Percentiles rank a stretch among this genome's conserved stretches.
These are phyloP conservation scores for Drosophila oshimai DNA, from an alignment of 1,140 invertebrate genomes.

Conservation along the genomic window DNA sequence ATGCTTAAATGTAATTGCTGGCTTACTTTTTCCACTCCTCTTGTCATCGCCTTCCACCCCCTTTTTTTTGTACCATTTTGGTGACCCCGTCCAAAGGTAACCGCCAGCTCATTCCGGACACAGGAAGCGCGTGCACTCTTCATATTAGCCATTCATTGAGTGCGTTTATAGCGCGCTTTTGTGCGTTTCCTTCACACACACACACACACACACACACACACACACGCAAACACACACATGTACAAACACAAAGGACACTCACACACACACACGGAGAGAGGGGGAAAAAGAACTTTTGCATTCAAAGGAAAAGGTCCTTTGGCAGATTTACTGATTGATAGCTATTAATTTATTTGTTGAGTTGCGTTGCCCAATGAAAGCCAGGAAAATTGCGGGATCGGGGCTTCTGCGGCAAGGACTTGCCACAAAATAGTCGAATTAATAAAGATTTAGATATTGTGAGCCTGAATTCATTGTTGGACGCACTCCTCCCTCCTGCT, in stretches of 20 bases:
- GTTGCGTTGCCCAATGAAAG: constrained; percentile 31
- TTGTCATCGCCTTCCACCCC: not conserved
- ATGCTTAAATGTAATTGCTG: constrained; percentile 1
- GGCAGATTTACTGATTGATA: constrained; percentile 80
- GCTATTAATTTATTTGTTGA: constrained; percentile 80
- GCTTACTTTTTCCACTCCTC: not conserved
- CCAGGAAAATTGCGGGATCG: not conserved
- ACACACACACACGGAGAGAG: constrained; percentile 9
- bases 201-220: not conserved
- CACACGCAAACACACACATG: not conserved
- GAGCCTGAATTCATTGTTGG: constrained; percentile 39
- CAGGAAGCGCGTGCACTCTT: constrained; percentile 41
- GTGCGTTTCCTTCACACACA: constrained; percentile 30
- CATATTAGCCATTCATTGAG: constrained; percentile 78
- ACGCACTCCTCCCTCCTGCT: not conserved
- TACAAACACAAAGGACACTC: constrained; percentile 7
- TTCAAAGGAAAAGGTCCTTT: constrained; percentile 76
- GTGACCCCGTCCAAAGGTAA: constrained; percentile 13
- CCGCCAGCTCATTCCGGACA: not conserved
- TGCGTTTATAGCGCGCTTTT: constrained; percentile 73
- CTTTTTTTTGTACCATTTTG: not conserved
- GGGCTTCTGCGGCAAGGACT: not conserved
- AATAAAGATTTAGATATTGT: constrained; percentile 80
- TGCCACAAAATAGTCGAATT: constrained; percentile 70
- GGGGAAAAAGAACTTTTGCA: constrained; percentile 53